Percentiles rank a stretch among this genome's conserved stretches.
These are phyloP conservation scores for Batillaria attramentaria DNA, from an alignment of 1,140 invertebrate genomes.

Conservation along the genomic window DNA sequence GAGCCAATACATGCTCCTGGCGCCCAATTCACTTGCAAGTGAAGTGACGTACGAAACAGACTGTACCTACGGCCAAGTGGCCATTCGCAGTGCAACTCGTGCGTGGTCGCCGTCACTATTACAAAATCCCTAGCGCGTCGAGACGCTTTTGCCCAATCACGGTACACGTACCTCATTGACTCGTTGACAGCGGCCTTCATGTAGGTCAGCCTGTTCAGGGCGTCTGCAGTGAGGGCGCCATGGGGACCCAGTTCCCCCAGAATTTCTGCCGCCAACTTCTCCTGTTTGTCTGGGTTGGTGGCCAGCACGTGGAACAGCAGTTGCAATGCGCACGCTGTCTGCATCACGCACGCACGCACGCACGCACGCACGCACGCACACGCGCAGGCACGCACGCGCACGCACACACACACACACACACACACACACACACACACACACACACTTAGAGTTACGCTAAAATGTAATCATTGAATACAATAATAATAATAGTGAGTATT, in stretches of 20 bases:
- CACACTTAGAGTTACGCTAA: background rate
- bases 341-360: conserved; percentile 38
- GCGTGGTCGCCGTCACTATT: no score
- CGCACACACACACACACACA: conserved; percentile 16
- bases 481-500: no score
- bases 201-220: conserved; percentile 79
- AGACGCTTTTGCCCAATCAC: no score
- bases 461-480: background rate
- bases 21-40: no score
- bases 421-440: conserved; percentile 17
- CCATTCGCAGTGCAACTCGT: no score
- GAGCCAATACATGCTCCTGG: no score
- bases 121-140: no score
- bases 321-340: conserved; percentile 86
- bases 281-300: conserved; percentile 75
- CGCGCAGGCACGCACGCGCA: background rate
- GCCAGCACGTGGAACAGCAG: conserved; percentile 86
- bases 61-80: no score
- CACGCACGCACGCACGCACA: conserved; percentile 8
- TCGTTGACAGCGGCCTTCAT: conserved; percentile 88
- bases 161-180: conserved; percentile 76
- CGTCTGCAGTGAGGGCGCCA: conserved; percentile 75
- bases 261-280: conserved; percentile 79
- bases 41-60: no score
- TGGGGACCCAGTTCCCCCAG: conserved; percentile 73